Evolutionary conservation across 2,888 invertebrate species (phyloP).

Genomic region (Tachina fera): DNA sequence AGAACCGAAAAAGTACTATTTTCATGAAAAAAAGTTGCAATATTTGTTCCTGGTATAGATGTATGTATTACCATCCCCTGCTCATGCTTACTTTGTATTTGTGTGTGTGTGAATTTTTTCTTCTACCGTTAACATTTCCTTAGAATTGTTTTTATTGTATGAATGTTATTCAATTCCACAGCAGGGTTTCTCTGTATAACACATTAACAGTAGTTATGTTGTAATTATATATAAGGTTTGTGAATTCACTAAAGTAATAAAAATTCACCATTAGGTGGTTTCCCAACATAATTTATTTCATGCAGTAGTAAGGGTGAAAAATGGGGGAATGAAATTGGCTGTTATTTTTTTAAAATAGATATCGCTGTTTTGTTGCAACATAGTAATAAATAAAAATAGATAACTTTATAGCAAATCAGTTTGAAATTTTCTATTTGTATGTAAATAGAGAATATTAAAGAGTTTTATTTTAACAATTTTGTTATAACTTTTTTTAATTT

Average conservation of each 20-base stretch:
- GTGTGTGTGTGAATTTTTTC: background rate
- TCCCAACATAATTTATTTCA: background rate
- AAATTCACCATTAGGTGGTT: background rate
- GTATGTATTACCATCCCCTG: background rate
- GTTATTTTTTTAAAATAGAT: background rate
- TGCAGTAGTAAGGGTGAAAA: background rate
- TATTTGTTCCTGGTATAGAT: no score
- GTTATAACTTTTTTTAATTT: no score
- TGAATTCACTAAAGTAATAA: constrained; percentile 1
- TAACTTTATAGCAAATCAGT: no score
- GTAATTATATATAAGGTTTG: constrained; percentile 22
- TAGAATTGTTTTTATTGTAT: background rate
- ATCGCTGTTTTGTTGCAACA: no score
- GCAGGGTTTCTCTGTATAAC: background rate
- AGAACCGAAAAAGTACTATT: no score
- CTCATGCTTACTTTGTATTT: background rate
- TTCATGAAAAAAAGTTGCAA: no score
- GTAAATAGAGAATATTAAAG: no score
- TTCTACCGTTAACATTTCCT: constrained; percentile 15
- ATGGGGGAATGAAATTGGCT: background rate
- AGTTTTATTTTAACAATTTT: no score
- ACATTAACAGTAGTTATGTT: background rate
- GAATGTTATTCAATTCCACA: background rate
- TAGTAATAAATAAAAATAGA: no score
- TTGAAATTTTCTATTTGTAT: no score